Evolutionary conservation across 92 coral and sea anemone genomes (phyloP).

Genomic region (Paragorgia papillata): DNA sequence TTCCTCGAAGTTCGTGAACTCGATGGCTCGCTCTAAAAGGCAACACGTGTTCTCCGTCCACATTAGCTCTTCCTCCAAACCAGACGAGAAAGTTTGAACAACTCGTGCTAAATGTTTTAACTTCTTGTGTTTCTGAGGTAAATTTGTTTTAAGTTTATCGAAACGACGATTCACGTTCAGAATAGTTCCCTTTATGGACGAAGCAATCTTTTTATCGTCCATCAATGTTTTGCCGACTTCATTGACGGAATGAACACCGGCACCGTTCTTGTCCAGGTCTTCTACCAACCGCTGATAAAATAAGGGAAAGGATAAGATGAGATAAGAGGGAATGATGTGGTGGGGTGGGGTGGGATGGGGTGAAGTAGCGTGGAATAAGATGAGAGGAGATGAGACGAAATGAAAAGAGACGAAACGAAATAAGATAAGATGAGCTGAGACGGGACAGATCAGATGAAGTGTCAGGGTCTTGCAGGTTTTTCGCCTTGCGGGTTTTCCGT

Average conservation of each 20-base stretch:
- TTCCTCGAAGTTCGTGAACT: constrained; percentile 61
- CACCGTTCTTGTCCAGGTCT: constrained; percentile 74
- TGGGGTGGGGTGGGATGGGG: background rate
- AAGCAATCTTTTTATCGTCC: constrained; percentile 94
- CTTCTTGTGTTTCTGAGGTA: constrained; percentile 75
- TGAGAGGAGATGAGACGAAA: no score
- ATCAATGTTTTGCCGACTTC: constrained; percentile 83
- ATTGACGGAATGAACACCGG: constrained; percentile 70
- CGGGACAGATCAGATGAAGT: no score
- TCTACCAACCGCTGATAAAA: constrained; percentile 13
- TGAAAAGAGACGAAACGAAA: no score
- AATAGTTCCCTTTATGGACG: constrained; percentile 93
- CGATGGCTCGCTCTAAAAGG: constrained; percentile 71
- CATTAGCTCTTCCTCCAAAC: constrained; percentile 64
- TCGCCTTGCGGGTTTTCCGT: no score
- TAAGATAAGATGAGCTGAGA: no score
- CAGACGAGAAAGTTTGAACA: constrained; percentile 72
- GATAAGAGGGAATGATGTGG: background rate
- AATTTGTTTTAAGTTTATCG: constrained; percentile 82
- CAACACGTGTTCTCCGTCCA: constrained; percentile 73
- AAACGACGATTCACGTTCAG: constrained; percentile 92
- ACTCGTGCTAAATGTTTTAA: constrained; percentile 82
- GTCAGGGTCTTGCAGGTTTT: no score
- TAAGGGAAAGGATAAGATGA: background rate
- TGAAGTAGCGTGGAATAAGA: no score